Conservation (phyloP, 2,888 invertebrate genomes). For the Aleiodes testaceus region DNA sequence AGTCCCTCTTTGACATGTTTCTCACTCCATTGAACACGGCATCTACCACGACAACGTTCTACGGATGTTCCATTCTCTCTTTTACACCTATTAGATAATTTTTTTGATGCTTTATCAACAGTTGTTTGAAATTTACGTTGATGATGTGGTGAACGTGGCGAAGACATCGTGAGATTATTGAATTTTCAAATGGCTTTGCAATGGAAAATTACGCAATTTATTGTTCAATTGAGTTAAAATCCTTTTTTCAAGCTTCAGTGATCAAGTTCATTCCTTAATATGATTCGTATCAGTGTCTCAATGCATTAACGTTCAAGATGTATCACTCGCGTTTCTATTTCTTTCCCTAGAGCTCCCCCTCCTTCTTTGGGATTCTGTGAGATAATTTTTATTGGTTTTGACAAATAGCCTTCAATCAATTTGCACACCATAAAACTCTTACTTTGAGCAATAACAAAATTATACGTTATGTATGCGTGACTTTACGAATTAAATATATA, state of each 20-base stretch:
- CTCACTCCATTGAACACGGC: constrained; percentile 74
- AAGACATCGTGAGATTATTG: constrained; percentile 69
- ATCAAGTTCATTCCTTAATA: constrained; percentile 22
- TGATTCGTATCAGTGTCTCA: constrained; percentile 25
- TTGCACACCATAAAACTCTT: constrained; percentile 39
- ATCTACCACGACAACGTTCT: constrained; percentile 67
- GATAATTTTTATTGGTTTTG: constrained; percentile 52
- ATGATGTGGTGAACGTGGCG: constrained; percentile 64
- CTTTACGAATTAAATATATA: no score
- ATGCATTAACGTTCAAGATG: constrained; percentile 15
- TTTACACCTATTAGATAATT: constrained; percentile 52
- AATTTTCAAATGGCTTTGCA: constrained; percentile 53
- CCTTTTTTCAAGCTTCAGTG: background rate
- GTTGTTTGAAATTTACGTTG: constrained; percentile 61
- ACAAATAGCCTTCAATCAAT: constrained; percentile 47
- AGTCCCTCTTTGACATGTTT: constrained; percentile 74
- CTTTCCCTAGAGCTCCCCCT: constrained; percentile 3
- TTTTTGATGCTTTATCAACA: constrained; percentile 55
- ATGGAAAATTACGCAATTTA: background rate
- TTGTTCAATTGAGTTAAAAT: background rate
- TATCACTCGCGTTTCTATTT: background rate
- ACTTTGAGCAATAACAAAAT: no score
- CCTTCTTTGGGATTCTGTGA: constrained; percentile 41
- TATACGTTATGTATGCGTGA: no score
- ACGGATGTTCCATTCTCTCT: constrained; percentile 48